These are phyloP conservation scores for human (Homo sapiens) DNA, from an alignment of 2,113 vertebrate genomes.

Conservation along the genomic window DNA sequence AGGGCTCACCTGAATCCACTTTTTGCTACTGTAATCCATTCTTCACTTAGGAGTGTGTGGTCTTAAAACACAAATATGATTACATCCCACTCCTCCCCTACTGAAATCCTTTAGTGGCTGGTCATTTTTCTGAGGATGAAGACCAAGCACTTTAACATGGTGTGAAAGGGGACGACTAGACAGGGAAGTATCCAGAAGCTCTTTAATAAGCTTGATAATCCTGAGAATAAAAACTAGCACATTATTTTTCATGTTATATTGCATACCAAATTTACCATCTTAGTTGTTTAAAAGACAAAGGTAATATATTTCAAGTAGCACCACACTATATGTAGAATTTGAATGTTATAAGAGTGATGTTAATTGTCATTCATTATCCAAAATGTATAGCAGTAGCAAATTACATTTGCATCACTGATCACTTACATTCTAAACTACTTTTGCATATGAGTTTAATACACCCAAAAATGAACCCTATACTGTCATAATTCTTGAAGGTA, in stretches of 20 bases:
- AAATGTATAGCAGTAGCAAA: background rate
- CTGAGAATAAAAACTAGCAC: background rate
- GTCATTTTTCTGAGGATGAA: background rate
- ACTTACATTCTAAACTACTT: background rate
- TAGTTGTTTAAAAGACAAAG: background rate
- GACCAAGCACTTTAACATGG: background rate
- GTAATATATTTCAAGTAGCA: background rate
- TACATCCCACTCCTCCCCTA: rapidly evolving
- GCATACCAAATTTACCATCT: background rate
- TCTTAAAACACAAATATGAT: background rate
- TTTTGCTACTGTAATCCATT: background rate
- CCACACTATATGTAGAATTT: background rate
- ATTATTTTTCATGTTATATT: background rate
- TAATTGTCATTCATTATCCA: background rate
- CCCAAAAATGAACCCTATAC: background rate
- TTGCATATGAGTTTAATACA: background rate
- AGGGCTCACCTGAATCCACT: background rate
- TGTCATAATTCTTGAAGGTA: background rate
- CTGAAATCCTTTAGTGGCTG: background rate
- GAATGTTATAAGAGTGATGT: background rate
- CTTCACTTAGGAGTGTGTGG: background rate
- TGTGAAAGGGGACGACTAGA: background rate
- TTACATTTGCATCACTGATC: background rate
- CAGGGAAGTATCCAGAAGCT: background rate
- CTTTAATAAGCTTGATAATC: background rate